These are phyloP conservation scores for Zophobas atratus DNA, from an alignment of 1,140 invertebrate genomes.

Conservation along the genomic window DNA sequence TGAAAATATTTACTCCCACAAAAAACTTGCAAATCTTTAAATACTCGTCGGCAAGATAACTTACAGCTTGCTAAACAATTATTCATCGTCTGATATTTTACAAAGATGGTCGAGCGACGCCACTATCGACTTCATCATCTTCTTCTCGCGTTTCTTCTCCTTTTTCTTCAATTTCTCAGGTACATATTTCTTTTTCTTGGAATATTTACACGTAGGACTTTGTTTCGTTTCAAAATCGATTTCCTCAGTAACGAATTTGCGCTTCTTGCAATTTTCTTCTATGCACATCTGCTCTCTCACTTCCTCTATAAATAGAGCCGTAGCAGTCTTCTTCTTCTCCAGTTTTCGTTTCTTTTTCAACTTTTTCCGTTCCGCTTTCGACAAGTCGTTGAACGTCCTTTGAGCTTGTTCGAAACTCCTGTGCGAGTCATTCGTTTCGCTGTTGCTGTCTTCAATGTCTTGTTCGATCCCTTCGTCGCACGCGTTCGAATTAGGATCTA, in stretches of 20 bases:
- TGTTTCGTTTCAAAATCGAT: constrained; percentile 55
- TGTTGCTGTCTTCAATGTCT: constrained; percentile 60
- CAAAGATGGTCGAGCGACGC: constrained; percentile 61
- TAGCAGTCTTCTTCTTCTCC: constrained; percentile 55
- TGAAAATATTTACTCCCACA: not conserved
- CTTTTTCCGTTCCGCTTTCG: constrained; percentile 62
- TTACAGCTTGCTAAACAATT: not conserved
- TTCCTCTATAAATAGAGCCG: constrained; percentile 56
- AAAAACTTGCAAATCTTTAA: not conserved
- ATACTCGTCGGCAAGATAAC: not conserved
- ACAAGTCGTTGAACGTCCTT: constrained; percentile 59
- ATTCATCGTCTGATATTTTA: constrained; percentile 60
- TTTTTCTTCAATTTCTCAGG: constrained; percentile 51
- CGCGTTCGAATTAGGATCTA: constrained; percentile 42
- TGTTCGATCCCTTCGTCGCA: constrained; percentile 61
- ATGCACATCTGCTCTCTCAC: constrained; percentile 41
- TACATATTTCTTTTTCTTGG: constrained; percentile 54
- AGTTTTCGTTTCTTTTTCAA: constrained; percentile 62
- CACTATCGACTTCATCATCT: constrained; percentile 58
- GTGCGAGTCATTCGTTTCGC: constrained; percentile 55
- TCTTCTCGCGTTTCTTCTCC: constrained; percentile 55
- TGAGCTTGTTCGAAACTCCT: constrained; percentile 61
- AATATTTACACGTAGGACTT: constrained; percentile 44
- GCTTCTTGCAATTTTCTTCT: constrained; percentile 53
- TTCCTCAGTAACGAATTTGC: constrained; percentile 52